These are phyloP conservation scores for Scomber scombrus DNA, from an alignment of 2,113 vertebrate genomes.

Conservation along the genomic window DNA sequence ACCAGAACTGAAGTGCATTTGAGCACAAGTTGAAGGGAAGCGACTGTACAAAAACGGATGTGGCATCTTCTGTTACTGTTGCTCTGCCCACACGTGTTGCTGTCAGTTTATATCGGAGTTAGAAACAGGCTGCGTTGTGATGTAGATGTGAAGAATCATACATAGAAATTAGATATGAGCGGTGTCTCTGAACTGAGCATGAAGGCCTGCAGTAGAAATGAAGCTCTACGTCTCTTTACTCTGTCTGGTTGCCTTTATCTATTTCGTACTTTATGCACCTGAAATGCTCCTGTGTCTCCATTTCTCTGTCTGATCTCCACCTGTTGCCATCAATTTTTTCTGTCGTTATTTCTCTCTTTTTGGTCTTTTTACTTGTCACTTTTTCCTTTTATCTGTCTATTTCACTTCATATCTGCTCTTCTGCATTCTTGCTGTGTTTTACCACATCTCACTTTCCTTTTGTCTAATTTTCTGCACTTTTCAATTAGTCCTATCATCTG, in stretches of 20 bases:
- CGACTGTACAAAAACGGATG: conserved; percentile 26
- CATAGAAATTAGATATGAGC: conserved; percentile 36
- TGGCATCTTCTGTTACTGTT: conserved; percentile 43
- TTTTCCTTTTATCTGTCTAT: background rate
- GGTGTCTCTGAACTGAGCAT: conserved; percentile 3
- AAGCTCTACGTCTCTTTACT: conserved; percentile 2
- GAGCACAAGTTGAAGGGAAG: background rate
- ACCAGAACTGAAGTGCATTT: conserved; percentile 7
- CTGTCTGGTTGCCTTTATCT: background rate
- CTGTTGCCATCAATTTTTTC: background rate
- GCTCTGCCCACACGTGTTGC: conserved; percentile 56
- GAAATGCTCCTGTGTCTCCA: background rate
- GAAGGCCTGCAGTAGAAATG: conserved; percentile 6
- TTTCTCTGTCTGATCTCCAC: conserved; percentile 9
- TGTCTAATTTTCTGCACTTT: background rate
- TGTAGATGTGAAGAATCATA: conserved; percentile 21
- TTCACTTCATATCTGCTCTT: background rate
- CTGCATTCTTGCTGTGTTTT: too few species aligned
- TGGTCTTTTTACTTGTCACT: background rate
- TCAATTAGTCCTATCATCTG: background rate
- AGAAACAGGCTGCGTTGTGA: conserved; percentile 3
- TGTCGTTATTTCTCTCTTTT: background rate
- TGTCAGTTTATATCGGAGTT: conserved; percentile 42
- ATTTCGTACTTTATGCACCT: conserved; percentile 4
- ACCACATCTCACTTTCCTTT: too few species aligned